Conservation (phyloP, 2,888 invertebrate species). For the Malachius bipustulatus region DNA sequence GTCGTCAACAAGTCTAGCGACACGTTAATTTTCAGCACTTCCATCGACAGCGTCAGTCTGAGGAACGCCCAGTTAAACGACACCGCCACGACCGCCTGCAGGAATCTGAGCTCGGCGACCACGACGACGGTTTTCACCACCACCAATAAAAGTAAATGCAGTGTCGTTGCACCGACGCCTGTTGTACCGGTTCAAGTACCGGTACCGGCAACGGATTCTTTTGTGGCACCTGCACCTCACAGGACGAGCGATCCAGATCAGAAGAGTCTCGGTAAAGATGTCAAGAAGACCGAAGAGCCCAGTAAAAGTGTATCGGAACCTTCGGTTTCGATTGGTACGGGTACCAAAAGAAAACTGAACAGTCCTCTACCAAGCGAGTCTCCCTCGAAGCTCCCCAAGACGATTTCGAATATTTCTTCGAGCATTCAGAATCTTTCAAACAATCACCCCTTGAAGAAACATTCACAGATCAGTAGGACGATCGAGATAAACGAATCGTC, state of each 20-base stretch:
- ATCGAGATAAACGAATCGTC: conserved; percentile 20
- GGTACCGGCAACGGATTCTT: neutral
- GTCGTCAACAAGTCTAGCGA: too few relatives aligned
- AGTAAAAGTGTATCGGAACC: neutral
- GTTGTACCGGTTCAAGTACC: neutral
- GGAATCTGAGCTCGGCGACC: conserved; percentile 15
- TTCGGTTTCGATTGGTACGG: neutral
- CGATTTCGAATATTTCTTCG: conserved; percentile 27
- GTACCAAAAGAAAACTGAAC: conserved; percentile 18
- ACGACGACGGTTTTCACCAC: conserved; percentile 29
- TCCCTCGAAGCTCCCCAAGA: conserved; percentile 27
- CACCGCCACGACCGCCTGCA: neutral
- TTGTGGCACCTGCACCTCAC: neutral
- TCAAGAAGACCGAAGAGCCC: neutral
- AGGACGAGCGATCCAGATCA: conserved; percentile 5
- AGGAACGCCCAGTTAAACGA: neutral
- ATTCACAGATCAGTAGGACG: conserved; percentile 26
- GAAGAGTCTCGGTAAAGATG: conserved; percentile 1
- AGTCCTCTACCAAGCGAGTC: conserved; percentile 18
- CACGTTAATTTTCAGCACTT: neutral
- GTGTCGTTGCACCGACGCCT: conserved; percentile 12
- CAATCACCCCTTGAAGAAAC: conserved; percentile 32
- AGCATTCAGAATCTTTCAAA: conserved; percentile 32
- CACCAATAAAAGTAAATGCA: conserved; percentile 26
- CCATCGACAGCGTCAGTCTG: neutral